phyloP scores from a whole-genome alignment of 2,113 vertebrate species.

The Glaucomys volans region DNA sequence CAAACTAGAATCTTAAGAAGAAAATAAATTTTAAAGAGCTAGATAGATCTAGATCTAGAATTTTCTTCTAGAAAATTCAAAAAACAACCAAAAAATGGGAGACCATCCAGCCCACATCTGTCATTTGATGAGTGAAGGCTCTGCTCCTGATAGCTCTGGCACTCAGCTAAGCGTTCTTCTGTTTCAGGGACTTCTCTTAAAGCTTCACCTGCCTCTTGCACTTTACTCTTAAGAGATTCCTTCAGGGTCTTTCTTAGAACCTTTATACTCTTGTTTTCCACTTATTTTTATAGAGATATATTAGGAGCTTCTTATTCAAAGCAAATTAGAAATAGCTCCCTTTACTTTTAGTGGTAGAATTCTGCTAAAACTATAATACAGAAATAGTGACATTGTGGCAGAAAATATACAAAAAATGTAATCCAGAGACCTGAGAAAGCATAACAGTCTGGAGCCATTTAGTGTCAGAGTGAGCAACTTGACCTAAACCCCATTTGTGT shows the following conservation, averaged over 20 bases:
- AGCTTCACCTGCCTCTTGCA: too few relatives aligned
- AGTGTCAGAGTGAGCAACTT: neutral
- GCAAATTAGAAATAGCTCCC: neutral
- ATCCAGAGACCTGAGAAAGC: neutral
- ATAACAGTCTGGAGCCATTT: neutral
- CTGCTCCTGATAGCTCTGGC: neutral
- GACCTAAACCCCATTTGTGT: too few relatives aligned
- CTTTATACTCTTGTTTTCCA: neutral
- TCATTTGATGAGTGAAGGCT: accelerated
- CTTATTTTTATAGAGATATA: neutral
- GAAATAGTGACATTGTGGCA: neutral
- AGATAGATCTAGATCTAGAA: too few relatives aligned
- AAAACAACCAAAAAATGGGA: too few relatives aligned
- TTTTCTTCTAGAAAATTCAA: too few relatives aligned
- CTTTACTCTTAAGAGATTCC: neutral
- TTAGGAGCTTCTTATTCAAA: neutral
- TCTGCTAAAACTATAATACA: neutral
- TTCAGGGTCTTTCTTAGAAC: neutral
- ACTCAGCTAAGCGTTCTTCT: accelerated
- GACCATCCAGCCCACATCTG: accelerated
- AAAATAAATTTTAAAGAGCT: too few relatives aligned
- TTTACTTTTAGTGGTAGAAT: neutral
- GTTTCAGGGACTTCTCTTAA: neutral
- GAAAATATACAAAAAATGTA: neutral
- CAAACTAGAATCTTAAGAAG: too few relatives aligned